These are phyloP conservation scores for Gymnopithys bicolor DNA, from an alignment of 2,797 vertebrate genomes.

Conservation along the genomic window DNA sequence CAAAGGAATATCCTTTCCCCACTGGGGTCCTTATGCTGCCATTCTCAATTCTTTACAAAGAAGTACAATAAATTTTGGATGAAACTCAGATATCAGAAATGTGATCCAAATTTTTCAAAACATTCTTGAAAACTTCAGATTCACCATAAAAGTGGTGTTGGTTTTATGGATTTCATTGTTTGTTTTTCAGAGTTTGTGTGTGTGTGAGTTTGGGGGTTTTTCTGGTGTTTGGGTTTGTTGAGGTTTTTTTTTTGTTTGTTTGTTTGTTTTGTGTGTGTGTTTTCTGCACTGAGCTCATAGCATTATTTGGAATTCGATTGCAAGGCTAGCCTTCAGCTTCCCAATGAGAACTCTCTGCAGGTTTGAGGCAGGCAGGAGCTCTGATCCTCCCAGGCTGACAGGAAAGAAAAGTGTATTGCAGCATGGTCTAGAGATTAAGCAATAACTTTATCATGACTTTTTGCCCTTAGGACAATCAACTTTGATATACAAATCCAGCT, in stretches of 20 bases:
- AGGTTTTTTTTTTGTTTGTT: neutral
- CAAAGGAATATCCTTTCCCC: neutral
- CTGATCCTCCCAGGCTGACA: neutral
- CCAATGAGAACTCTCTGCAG: neutral
- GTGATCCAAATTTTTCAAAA: neutral
- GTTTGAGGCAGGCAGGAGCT: neutral
- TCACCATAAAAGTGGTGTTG: neutral
- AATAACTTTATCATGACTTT: neutral
- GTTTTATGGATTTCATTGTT: neutral
- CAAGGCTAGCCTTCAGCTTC: neutral
- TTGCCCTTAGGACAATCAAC: neutral
- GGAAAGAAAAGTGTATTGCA: neutral
- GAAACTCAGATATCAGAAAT: neutral
- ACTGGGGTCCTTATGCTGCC: neutral
- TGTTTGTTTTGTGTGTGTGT: neutral
- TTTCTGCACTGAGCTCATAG: neutral
- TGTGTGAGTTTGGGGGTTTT: no score
- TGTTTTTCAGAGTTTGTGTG: no score
- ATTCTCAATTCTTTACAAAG: neutral
- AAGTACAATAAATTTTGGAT: neutral
- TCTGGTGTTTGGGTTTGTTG: no score
- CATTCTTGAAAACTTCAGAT: neutral
- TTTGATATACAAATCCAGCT: neutral
- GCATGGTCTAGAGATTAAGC: neutral
- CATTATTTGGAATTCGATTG: neutral